A percentile compares a stretch with the other conserved stretches of the same genome.
Evolutionary conservation across 2,113 vertebrate species (phyloP).

Genomic region (Gopherus evgoodei): DNA sequence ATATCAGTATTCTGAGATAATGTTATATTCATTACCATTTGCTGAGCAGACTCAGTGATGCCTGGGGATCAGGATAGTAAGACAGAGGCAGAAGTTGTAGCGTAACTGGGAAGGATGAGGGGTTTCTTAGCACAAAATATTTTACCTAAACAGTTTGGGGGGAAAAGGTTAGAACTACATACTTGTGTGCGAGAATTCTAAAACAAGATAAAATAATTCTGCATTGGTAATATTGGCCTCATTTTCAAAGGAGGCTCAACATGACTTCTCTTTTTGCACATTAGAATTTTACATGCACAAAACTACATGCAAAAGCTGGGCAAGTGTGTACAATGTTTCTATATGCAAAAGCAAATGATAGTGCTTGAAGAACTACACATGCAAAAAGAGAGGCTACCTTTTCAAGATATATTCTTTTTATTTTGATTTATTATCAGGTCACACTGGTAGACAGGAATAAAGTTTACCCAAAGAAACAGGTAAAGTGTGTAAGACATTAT

Average conservation of each 20-base stretch:
- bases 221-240: background rate
- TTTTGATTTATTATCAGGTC: background rate
- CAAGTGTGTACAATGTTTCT: background rate
- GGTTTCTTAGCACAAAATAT: slow-evolving; percentile 91
- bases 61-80: slow-evolving; percentile 88
- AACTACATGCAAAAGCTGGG: background rate
- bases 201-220: slow-evolving; percentile 21
- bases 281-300: background rate
- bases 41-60: slow-evolving; percentile 86
- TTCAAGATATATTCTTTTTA: background rate
- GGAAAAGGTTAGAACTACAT: slow-evolving; percentile 40
- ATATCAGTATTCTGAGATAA: slow-evolving; percentile 24
- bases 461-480: background rate
- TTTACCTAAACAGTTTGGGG: slow-evolving; percentile 82
- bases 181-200: background rate
- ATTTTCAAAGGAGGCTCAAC: slow-evolving; percentile 40
- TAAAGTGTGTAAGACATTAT: background rate
- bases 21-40: slow-evolving; percentile 86
- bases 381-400: background rate
- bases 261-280: background rate
- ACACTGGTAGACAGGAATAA: background rate
- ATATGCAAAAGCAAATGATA: background rate
- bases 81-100: slow-evolving; percentile 91
- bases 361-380: background rate
- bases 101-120: slow-evolving; percentile 88